Base-by-base conservation (phyloP, 2,888 invertebrate species). In the Agrotis ipsilon region DNA sequence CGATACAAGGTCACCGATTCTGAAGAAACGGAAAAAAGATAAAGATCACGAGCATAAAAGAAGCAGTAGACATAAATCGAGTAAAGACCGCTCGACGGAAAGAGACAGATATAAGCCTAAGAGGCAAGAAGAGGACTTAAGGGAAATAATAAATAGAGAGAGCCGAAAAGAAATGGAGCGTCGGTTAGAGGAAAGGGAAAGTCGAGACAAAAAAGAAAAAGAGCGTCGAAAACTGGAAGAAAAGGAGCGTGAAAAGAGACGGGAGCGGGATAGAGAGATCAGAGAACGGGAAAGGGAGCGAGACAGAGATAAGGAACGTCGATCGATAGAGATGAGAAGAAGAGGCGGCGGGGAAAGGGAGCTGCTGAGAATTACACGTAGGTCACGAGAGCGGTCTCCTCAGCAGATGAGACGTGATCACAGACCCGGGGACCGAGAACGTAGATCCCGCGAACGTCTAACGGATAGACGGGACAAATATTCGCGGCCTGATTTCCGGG, bases 1-100 rank as follows among this genome's bases (percentile, higher is more conserved):
- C 45, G 88, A 90, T 54, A 79, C 76, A 0, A 88, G 97, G 85
- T 97, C 97, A 80, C 97, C 96, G 75, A 96, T 71, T 9, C 71
- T 71, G 2, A 92, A 90, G 62, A 92, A 88, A 68, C 73, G 97
- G 62, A 97, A 95, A 51, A 93, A 84, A 68, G 91, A 92, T 24
- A 86, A 88, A 57, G 92, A 93, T 16, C 78, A 71, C 39, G 82
- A 82, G 3, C 81, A 89, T 51, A 96, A 94, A 83, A 93, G 90
- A 62, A 94, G 93, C 27, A 90, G 84, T 63, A 96, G 93, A 87
- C 88, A 89, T 49, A 96, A 95, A 84, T 91, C 86, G 43, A 95
- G 88, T 87, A 94, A 89, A 89, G 96, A 90, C 74, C 83, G 82
- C 45, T 91, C 90, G 0, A 73, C 86, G 68, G 93, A 94, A 52